Conservation (phyloP, 2,797 vertebrate species). For the Onychomys torridus region DNA sequence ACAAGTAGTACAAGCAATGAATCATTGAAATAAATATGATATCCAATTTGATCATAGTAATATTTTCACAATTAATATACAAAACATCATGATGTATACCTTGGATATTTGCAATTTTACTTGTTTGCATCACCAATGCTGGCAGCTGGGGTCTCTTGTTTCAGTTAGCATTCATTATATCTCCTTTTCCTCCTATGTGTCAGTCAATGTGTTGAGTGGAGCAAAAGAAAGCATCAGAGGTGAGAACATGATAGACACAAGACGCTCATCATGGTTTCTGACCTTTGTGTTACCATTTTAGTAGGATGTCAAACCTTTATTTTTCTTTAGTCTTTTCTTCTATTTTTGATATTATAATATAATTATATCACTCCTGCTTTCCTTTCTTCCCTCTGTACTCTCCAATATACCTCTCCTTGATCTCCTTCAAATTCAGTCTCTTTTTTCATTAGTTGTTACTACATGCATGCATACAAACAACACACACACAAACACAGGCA, state of each 20-base stretch:
- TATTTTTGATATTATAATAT: neutral
- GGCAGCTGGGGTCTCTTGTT: too few species aligned
- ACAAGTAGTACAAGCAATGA: neutral
- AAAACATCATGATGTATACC: neutral
- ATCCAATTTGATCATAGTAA: too few species aligned
- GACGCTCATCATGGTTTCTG: neutral
- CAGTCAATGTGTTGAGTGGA: neutral
- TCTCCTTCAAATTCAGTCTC: neutral
- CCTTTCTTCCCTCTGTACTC: neutral
- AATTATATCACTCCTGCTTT: neutral
- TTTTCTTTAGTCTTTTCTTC: neutral
- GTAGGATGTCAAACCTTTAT: neutral
- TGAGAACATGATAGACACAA: accelerated
- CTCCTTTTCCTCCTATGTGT: accelerated
- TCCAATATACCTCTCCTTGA: neutral
- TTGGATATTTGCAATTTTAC: neutral
- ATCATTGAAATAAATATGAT: neutral
- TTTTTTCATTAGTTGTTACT: neutral
- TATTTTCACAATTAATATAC: neutral
- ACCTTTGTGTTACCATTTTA: neutral
- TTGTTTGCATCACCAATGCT: neutral
- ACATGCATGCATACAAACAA: neutral
- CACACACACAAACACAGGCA: neutral
- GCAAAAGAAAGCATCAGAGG: neutral
- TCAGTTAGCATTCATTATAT: too few species aligned